Evolutionary conservation across 2,888 invertebrate genomes (phyloP).

Genomic region (Tipula confusa): DNA sequence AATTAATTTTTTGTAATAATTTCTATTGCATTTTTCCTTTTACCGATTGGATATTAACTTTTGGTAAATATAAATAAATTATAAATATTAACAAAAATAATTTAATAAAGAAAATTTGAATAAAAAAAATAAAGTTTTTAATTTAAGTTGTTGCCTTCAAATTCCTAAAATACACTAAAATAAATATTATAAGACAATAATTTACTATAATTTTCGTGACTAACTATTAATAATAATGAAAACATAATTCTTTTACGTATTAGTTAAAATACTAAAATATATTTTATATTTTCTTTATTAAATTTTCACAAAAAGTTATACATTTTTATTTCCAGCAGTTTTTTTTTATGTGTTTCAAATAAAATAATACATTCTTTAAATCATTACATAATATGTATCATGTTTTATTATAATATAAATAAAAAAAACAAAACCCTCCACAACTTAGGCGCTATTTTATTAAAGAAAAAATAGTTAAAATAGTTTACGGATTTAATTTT

Average conservation of each 20-base stretch:
- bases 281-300: not conserved
- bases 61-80: too few species aligned
- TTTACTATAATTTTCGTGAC: too few species aligned
- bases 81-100: too few species aligned
- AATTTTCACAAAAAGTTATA: not conserved
- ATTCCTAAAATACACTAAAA: too few species aligned
- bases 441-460: conserved; percentile 15
- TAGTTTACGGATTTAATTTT: not conserved
- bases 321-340: not conserved
- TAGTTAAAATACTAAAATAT: not conserved
- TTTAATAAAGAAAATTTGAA: too few species aligned
- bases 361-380: not conserved
- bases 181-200: not conserved
- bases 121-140: too few species aligned
- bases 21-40: too few species aligned
- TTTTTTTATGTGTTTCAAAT: not conserved
- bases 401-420: not conserved
- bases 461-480: not conserved
- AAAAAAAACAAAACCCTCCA: not conserved
- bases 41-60: too few species aligned
- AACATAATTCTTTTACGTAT: not conserved
- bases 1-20: too few species aligned
- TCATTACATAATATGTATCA: not conserved
- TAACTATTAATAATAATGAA: too few species aligned
- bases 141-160: too few species aligned